These are phyloP conservation scores for Yponomeuta sedellus DNA, from an alignment of 2,888 invertebrate species.

Conservation along the genomic window DNA sequence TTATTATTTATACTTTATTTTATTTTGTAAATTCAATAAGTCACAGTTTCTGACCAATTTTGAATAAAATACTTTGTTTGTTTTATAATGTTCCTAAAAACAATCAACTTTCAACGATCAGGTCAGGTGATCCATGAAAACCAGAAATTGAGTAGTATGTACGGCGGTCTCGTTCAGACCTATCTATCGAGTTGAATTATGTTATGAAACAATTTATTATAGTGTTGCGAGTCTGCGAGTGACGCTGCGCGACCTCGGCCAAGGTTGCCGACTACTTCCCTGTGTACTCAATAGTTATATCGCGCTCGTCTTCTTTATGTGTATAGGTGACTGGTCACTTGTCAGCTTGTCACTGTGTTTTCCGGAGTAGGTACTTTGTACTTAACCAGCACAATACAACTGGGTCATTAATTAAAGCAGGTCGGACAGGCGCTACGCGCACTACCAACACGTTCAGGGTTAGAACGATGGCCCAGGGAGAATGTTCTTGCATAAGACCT, in stretches of 20 bases:
- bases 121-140: not conserved
- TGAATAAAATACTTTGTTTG: too few relatives aligned
- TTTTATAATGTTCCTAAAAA: too few relatives aligned
- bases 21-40: too few relatives aligned
- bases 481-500: too few relatives aligned
- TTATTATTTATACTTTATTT: too few relatives aligned
- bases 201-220: constrained; percentile 62
- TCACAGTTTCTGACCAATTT: too few relatives aligned
- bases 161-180: not conserved
- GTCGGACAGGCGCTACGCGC: not conserved
- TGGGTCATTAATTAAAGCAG: constrained; percentile 11
- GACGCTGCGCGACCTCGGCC: constrained; percentile 67
- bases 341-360: not conserved
- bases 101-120: too few relatives aligned
- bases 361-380: constrained; percentile 12
- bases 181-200: constrained; percentile 33
- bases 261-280: constrained; percentile 71
- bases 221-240: constrained; percentile 49
- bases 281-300: constrained; percentile 57
- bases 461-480: too few relatives aligned
- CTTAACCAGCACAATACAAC: constrained; percentile 7
- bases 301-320: constrained; percentile 35
- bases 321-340: constrained; percentile 12
- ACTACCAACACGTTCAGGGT: not conserved
- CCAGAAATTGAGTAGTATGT: not conserved